Conservation (phyloP, 1,140 invertebrate genomes). For the Drosophila bocqueti region DNA sequence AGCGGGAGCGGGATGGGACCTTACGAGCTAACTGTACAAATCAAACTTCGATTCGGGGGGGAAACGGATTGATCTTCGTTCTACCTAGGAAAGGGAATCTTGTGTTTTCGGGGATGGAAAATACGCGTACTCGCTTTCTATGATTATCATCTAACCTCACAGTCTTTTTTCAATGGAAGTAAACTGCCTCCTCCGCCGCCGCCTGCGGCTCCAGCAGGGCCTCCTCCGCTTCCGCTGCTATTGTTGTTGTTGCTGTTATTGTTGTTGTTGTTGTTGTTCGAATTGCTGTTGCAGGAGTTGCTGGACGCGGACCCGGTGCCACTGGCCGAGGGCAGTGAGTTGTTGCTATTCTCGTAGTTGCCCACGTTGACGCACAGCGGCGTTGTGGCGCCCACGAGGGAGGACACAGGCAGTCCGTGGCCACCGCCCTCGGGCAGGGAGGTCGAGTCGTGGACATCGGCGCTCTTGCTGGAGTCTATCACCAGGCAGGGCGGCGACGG, state of each 20-base stretch:
- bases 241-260: constrained; percentile 50
- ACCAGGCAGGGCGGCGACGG: constrained; percentile 78
- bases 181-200: constrained; percentile 78
- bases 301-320: constrained; percentile 63
- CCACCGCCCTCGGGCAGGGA: constrained; percentile 68
- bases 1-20: constrained; percentile 1
- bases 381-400: constrained; percentile 51
- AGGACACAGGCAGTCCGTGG: constrained; percentile 25
- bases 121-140: constrained; percentile 46
- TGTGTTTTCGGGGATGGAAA: background rate
- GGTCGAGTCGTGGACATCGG: constrained; percentile 78
- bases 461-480: constrained; percentile 78
- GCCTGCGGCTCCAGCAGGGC: constrained; percentile 41
- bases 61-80: background rate
- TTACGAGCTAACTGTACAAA: constrained; percentile 76
- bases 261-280: constrained; percentile 66
- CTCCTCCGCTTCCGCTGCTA: constrained; percentile 47
- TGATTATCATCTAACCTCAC: constrained; percentile 94
- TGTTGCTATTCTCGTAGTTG: constrained; percentile 77
- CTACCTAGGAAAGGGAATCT: constrained; percentile 5
- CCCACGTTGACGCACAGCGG: constrained; percentile 70
- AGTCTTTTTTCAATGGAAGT: constrained; percentile 90
- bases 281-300: constrained; percentile 67
- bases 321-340: constrained; percentile 71
- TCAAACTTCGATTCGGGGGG: constrained; percentile 6